Evolutionary conservation across 2,113 vertebrate genomes (phyloP).

Genomic region (Phalacrocorax carbo): DNA sequence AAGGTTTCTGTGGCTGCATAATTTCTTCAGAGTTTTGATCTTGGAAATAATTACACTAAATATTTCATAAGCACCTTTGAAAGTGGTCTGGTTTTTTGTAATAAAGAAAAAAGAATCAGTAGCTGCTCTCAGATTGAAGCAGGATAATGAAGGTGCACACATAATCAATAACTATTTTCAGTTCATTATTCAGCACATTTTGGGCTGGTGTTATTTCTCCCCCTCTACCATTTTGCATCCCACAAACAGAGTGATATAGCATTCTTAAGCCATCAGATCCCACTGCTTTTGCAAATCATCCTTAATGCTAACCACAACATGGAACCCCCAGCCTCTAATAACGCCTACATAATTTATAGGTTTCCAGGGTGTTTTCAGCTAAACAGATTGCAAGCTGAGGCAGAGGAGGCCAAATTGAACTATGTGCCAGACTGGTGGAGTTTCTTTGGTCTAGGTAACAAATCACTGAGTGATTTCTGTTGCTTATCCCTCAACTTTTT

Average conservation of each 20-base stretch:
- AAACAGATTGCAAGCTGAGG: not conserved
- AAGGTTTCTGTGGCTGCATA: not conserved
- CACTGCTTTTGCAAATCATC: not conserved
- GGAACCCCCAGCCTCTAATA: not conserved
- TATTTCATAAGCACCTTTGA: slow-evolving; percentile 31
- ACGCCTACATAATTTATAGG: not conserved
- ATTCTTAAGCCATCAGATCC: not conserved
- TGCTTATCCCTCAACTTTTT: not conserved
- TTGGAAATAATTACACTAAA: slow-evolving; percentile 37
- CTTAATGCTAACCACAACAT: not conserved
- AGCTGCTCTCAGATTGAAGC: not conserved
- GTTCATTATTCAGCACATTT: slow-evolving; percentile 35
- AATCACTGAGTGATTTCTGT: not conserved
- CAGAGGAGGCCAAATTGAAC: not conserved
- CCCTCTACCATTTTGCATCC: not conserved
- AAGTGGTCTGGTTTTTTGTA: not conserved
- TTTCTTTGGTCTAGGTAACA: not conserved
- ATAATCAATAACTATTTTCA: slow-evolving; percentile 51
- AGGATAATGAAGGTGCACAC: slow-evolving; percentile 9
- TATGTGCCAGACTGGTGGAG: not conserved
- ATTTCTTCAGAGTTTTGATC: slow-evolving; percentile 39
- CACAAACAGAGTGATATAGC: not conserved
- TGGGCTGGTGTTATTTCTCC: not conserved
- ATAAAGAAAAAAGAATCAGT: not conserved
- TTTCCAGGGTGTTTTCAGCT: not conserved